Evolutionary conservation across 1,140 invertebrate species (phyloP).

Genomic region (Trinorchestia longiramus): DNA sequence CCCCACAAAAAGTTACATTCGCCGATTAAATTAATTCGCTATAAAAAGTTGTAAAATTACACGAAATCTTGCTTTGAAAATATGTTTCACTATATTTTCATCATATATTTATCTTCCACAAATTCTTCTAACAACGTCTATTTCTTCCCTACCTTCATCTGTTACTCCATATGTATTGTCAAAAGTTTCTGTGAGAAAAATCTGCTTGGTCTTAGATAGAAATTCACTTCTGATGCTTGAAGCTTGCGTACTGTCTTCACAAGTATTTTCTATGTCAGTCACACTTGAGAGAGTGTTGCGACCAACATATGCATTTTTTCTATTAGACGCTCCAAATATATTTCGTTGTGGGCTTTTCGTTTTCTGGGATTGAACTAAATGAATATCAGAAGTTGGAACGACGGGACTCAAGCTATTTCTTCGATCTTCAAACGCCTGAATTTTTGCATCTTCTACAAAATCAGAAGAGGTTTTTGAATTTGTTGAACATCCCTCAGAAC

Average conservation of each 20-base stretch:
- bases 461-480: not conserved
- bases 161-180: not conserved
- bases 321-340: not conserved
- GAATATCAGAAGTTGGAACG: not conserved
- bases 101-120: not conserved
- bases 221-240: not conserved
- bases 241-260: not conserved
- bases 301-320: not conserved
- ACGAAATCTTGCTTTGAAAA: not conserved
- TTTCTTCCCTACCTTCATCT: constrained; percentile 9
- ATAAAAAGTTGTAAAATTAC: not conserved
- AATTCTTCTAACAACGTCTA: not conserved
- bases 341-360: not conserved
- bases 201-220: not conserved
- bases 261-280: constrained; percentile 21
- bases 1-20: not conserved
- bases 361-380: not conserved
- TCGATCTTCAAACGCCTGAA: not conserved
- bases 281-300: constrained; percentile 21
- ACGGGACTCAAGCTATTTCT: not conserved
- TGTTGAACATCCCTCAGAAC: not conserved
- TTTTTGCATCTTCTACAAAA: not conserved
- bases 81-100: not conserved
- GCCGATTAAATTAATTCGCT: not conserved
- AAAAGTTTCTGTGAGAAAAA: not conserved